Percentiles rank a stretch among this genome's conserved stretches.
Evolutionary conservation across 2,797 vertebrate species (phyloP).

Genomic region (Premnoplex brunnescens): DNA sequence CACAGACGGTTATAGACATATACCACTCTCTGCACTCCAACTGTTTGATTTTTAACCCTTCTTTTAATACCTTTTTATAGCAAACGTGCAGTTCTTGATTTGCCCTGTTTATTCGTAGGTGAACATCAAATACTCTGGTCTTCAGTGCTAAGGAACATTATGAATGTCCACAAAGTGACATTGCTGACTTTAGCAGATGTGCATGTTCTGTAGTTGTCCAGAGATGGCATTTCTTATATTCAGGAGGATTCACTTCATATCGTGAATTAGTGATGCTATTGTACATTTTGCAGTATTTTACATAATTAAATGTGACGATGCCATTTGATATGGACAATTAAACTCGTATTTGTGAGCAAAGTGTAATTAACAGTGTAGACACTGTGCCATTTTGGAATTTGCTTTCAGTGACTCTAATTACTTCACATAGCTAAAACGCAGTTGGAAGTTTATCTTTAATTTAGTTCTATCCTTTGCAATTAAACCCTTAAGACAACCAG

Average conservation of each 20-base stretch:
- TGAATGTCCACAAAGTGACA: background rate
- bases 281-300: constrained; percentile 32
- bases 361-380: constrained; percentile 44
- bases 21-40: background rate
- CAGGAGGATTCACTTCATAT: background rate
- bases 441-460: constrained; percentile 45
- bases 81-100: background rate
- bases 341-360: constrained; percentile 7
- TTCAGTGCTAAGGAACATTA: background rate
- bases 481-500: background rate
- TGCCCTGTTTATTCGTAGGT: background rate
- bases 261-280: constrained; percentile 25
- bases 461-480: constrained; percentile 41
- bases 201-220: background rate
- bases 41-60: background rate
- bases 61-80: background rate
- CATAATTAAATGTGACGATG: constrained; percentile 44
- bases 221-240: background rate
- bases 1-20: background rate
- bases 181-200: constrained; percentile 37
- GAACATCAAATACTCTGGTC: background rate
- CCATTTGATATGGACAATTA: constrained; percentile 61
- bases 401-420: constrained; percentile 18
- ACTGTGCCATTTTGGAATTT: constrained; percentile 7
- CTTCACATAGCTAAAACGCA: background rate